Evolutionary conservation across 1,140 invertebrate species (phyloP), one percentile per base, ranked within the genome.

Genomic region (Lepidostoma basale): DNA sequence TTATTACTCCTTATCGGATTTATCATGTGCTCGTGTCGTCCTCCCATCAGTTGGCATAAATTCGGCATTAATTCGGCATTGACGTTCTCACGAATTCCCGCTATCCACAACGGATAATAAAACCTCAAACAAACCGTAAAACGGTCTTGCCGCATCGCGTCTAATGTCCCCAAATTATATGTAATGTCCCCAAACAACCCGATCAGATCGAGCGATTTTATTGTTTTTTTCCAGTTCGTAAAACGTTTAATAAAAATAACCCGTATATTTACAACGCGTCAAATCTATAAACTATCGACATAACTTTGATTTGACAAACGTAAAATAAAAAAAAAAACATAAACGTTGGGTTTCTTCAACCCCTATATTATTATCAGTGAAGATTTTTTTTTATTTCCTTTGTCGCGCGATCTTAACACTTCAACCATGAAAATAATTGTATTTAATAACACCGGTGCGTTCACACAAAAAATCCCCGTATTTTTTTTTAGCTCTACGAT

Each of bases 401-500:
- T 49, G 54, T 59, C 54, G 54, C 54, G 12, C 54, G 14, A 52
- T 33, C 14, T 23, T 28, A 59, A 52, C 60, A 62, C 62, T 69
- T 58, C 54, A 26, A 69, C 9, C 67, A 62, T 69, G 67, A 69
- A 69, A 69, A 69, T 69, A 69, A 69, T 69, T 62, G 54, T 58
- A 62, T 62, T n/a, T 26, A 60, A 59, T 54, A 54, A 54, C 23
- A 28, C 12, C 49, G 22, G 10, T 14, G 44, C 12, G 16, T 54
- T 54, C 49, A 54, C 49, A 58, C 28, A 59, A 59, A 16, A 59
- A 59, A 36, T 39, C 54, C 18, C 33, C 26, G n/a, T 16, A n/a
- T 59, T n/a, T 59, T 59, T 58, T 58, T 56, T n/a, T 56, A 10
- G 16, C n/a, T 28, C 28, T 16, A 20, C 33, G 14, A 16, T 36